A percentile compares a stretch with the other conserved stretches of the same genome.
phyloP scores from a whole-genome alignment of 2,797 vertebrate genomes.

The Anolis apletophallus region DNA sequence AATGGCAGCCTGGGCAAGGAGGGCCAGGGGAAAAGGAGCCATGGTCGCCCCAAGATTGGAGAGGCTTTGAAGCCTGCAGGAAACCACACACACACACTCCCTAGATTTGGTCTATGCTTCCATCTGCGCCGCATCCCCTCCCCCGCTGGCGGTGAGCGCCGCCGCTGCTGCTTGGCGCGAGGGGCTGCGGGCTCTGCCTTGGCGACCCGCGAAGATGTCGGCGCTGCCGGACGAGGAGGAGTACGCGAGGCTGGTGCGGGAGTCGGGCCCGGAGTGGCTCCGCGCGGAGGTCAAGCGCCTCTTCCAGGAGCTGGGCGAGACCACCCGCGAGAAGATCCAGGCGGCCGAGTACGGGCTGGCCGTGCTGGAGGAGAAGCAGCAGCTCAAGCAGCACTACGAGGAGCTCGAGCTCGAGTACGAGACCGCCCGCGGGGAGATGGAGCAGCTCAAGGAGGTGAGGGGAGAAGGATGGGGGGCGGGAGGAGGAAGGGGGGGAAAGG shows the following conservation, averaged over 20 bases:
- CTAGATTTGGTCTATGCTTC: too few species aligned
- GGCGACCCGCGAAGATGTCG: slow-evolving; percentile 82
- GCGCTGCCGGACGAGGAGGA: slow-evolving; percentile 84
- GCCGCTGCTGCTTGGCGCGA: neutral
- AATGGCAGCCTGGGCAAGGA: slow-evolving; percentile 37
- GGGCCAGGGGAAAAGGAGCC: neutral
- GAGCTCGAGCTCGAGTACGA: slow-evolving; percentile 94
- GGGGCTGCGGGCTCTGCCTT: neutral
- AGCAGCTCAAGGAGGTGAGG: slow-evolving; percentile 93
- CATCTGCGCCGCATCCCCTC: neutral
- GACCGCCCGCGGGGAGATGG: slow-evolving; percentile 89
- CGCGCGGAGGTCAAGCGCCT: slow-evolving; percentile 88
- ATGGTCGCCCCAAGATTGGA: slow-evolving; percentile 20
- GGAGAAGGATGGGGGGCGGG: too few species aligned
- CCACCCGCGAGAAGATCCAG: slow-evolving; percentile 96
- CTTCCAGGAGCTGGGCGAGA: slow-evolving; percentile 90
- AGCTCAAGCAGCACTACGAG: slow-evolving; percentile 91
- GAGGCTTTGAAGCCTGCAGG: slow-evolving; percentile 28
- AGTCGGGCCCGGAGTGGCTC: slow-evolving; percentile 91
- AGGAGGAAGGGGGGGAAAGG: too few species aligned
- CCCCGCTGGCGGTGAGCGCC: neutral
- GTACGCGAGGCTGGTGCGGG: slow-evolving; percentile 86
- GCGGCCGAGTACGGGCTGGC: slow-evolving; percentile 96
- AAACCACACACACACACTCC: too few species aligned
- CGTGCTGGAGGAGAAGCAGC: slow-evolving; percentile 97